Evolutionary conservation across 2,888 invertebrate species (phyloP), one percentile per base, ranked within the genome.

Genomic region (Abrostola triplasia): DNA sequence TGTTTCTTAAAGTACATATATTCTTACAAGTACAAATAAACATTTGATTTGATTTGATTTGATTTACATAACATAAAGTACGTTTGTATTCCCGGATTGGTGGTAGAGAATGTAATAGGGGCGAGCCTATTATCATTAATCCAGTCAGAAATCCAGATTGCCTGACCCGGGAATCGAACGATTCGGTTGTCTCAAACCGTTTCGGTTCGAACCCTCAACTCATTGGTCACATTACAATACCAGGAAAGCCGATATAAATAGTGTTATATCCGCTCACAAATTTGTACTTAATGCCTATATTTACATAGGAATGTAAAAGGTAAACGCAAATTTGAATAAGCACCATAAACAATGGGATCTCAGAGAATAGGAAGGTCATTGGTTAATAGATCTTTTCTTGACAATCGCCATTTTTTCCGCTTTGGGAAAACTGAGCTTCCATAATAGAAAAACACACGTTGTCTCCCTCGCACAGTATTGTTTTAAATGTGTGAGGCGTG

Each of bases 401-500:
- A 85, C 88, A 88, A 85, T 87, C 60, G 64, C 61, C 35, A 60
- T 79, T 85, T 89, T 89, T 88, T 85, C 78, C 73, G 54, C 76
- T 65, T 79, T 84, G 85, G 81, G 87, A 87, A 88, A 84, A 78
- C 70, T 35, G 52, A 54, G 67, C 70, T 72, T 71, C 70, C 68
- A 65, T 73, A 64, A 78, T 77, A 73, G 80, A 81, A 83, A 79
- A 72, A 69, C 65, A 56, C 66, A 60, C 67, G 58, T 6, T 47
- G 37, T 73, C 73, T 49, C 50, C 13, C 10, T 76, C 50, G 8
- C 61, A 66, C 61, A 63, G 76, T 75, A 85, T 87, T 86, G 85
- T 88, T 82, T 83, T 80, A 70, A 51, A 70, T 41, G 57, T 37
- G 64, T 60, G 79, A 78, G 82, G 81, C 80, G 83, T 87, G 86